Percentiles rank a stretch among this genome's conserved stretches.
Evolutionary conservation across 37 sponge, comb jelly and placozoan species (phyloP).

Genomic region (Chondrilla cf. caribensis): DNA sequence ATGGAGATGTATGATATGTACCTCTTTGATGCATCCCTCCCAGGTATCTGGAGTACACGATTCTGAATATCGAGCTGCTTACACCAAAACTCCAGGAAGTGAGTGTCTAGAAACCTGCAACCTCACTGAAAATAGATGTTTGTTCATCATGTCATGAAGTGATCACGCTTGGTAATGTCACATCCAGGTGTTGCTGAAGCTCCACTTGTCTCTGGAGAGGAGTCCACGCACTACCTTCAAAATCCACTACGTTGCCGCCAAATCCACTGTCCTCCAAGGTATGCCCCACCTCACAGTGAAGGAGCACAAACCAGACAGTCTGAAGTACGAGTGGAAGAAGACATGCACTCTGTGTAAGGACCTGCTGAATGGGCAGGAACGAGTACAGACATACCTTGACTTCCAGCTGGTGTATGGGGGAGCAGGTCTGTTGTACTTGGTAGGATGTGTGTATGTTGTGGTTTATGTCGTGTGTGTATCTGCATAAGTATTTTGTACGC

Average conservation of each 20-base stretch:
- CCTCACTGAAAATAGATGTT: no score
- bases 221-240: not conserved
- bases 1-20: no score
- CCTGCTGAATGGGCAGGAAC: not conserved
- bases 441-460: not conserved
- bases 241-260: constrained; percentile 74
- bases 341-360: not conserved
- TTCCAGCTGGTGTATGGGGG: constrained; percentile 58
- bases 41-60: constrained; percentile 32
- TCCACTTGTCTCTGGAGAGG: constrained; percentile 42
- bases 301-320: constrained; percentile 45
- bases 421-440: constrained; percentile 26
- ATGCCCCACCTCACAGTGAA: constrained; percentile 68
- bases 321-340: constrained; percentile 16
- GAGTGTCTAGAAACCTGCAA: not conserved
- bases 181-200: constrained; percentile 50
- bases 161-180: no score
- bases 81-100: constrained; percentile 70
- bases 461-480: not conserved
- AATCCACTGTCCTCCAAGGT: constrained; percentile 67
- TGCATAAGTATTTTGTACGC: not conserved
- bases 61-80: constrained; percentile 48
- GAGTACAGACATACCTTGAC: constrained; percentile 33
- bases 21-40: no score
- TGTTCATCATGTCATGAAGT: no score